Percentiles rank a stretch among this genome's conserved stretches.
phyloP scores from a whole-genome alignment of 2,888 invertebrate genomes.

The Neocrepidodera transversa region DNA sequence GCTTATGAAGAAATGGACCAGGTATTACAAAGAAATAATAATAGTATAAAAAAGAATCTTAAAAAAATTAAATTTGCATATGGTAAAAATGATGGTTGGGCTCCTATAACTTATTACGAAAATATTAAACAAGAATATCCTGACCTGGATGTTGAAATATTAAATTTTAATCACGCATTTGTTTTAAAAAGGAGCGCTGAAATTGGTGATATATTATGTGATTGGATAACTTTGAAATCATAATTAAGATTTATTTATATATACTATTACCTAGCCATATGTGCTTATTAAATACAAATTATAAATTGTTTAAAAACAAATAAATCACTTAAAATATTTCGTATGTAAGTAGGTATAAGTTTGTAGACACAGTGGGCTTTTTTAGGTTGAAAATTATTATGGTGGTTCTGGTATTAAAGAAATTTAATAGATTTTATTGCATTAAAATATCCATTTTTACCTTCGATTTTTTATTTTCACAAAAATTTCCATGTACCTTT shows the following conservation, averaged over 20 bases:
- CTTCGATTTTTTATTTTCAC: too few relatives aligned
- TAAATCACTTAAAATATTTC: too few relatives aligned
- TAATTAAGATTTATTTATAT: conserved; percentile 14
- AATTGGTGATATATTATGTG: conserved; percentile 61
- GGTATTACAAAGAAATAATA: conserved; percentile 72
- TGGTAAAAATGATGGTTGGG: conserved; percentile 83
- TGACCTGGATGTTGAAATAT: conserved; percentile 65
- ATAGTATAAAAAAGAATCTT: conserved; percentile 66
- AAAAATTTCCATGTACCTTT: too few relatives aligned
- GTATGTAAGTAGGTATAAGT: too few relatives aligned
- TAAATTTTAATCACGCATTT: conserved; percentile 79
- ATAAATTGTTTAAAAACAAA: too few relatives aligned
- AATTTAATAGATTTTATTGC: too few relatives aligned
- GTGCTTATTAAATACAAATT: too few relatives aligned
- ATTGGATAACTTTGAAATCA: conserved; percentile 48
- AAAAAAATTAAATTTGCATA: conserved; percentile 80
- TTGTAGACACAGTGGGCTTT: too few relatives aligned
- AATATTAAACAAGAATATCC: conserved; percentile 70
- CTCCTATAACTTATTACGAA: conserved; percentile 74
- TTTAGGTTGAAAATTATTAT: too few relatives aligned
- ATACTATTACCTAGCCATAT: too few relatives aligned
- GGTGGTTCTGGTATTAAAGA: too few relatives aligned
- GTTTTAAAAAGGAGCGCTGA: conserved; percentile 70
- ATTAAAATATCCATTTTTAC: too few relatives aligned
- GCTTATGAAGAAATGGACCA: conserved; percentile 82